Base-by-base conservation (phyloP, 2,113 vertebrate species). In the Diglossa brunneiventris region DNA sequence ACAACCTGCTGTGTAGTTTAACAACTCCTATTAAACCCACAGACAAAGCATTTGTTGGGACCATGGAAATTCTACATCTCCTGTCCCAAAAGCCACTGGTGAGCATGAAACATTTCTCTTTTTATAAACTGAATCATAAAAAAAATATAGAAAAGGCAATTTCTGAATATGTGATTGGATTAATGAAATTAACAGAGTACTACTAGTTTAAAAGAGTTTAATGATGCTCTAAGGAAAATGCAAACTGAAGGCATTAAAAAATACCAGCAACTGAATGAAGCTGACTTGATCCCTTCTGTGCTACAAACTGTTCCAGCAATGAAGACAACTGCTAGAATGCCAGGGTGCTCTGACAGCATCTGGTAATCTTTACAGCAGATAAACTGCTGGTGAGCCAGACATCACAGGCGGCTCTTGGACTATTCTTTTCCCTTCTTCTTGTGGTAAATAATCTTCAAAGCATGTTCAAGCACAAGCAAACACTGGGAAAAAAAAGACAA, bases 171-270 rank as follows among this genome's bases (percentile, higher is more conserved):
- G n/a, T 82, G 66, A 18, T 31, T 73, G 74, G 70, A 95, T 96
- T 94, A 95, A 95, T 92, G 70, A 94, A 97, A 96, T 95, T 95
- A 97, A 73, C 91, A 94, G 89, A 87, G n/a, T 53, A 17, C 18
- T 81, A 23, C 37, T 76, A n/a, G 28, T 63, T 87, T 82, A 42
- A 75, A 85, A 56, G 30, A 62, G 13, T 94, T 96, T 91, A 83
- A 92, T 62, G 39, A 58, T 53, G 7, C 62, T 91, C 67, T 76
- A 55, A 89, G 69, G 91, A 66, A 92, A 92, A 91, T 30, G 5
- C 50, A 90, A 73, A 83, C 77, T 75, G 58, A 91, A 95, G 37
- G 31, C 58, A 46, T 78, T 94, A 18, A 76, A 94, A 93, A 93
- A 10, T 6, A 4, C 0, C 62, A 82, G 66, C 0, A 0, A 53